These are phyloP conservation scores for Phyto melanocephala DNA, from an alignment of 2,888 invertebrate species.

Conservation along the genomic window DNA sequence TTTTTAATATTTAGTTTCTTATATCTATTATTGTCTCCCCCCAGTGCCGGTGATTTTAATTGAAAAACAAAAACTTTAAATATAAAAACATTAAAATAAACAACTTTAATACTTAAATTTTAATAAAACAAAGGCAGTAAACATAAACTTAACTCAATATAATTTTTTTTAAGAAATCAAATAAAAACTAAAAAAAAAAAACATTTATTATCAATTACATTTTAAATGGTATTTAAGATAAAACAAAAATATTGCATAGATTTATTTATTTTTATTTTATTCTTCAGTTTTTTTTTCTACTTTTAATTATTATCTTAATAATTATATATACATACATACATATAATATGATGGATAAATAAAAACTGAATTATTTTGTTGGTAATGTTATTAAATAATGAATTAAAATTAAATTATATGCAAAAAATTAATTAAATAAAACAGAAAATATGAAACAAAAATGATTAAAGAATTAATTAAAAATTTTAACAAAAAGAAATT, in stretches of 20 bases:
- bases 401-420: constrained; percentile 61
- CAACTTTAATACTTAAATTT: background rate
- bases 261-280: constrained; percentile 57
- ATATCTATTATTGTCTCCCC: constrained; percentile 17
- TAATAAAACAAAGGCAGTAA: constrained; percentile 39
- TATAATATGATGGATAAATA: constrained; percentile 35
- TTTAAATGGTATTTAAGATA: constrained; percentile 58
- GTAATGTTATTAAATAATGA: constrained; percentile 75
- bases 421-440: constrained; percentile 39
- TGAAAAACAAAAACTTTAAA: constrained; percentile 6
- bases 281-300: constrained; percentile 25
- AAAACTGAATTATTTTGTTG: constrained; percentile 72
- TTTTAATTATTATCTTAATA: constrained; percentile 53
- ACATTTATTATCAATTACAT: constrained; percentile 46
- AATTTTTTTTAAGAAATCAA: constrained; percentile 34
- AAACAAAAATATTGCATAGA: constrained; percentile 51
- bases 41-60: constrained; percentile 54
- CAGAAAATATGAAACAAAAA: background rate
- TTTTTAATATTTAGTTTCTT: constrained; percentile 1
- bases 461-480: background rate
- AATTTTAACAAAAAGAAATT: background rate
- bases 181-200: constrained; percentile 30
- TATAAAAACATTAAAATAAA: background rate
- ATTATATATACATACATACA: constrained; percentile 36
- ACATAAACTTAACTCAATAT: constrained; percentile 22